Evolutionary conservation across 1,140 invertebrate species (phyloP).

Genomic region (Euwallacea similis): DNA sequence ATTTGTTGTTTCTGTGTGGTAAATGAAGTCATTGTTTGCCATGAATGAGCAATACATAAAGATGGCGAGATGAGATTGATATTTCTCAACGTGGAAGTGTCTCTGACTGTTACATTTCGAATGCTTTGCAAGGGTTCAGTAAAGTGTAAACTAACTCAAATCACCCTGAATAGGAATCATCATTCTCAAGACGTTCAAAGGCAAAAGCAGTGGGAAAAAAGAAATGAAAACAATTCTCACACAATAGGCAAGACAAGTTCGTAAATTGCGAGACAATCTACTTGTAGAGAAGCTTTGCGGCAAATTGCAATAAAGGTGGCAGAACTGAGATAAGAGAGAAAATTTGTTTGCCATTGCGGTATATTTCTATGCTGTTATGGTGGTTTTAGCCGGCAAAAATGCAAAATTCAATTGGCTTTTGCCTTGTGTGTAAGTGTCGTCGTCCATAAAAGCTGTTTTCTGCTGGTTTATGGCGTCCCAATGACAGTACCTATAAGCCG

Average conservation of each 20-base stretch:
- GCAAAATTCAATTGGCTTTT: slow-evolving; percentile 31
- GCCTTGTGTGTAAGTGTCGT: slow-evolving; percentile 26
- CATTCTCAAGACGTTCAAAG: no score
- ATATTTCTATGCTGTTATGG: slow-evolving; percentile 30
- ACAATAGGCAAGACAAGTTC: slow-evolving; percentile 28
- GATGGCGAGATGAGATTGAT: no score
- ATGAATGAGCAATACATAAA: no score
- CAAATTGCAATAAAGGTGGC: slow-evolving; percentile 33
- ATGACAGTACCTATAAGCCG: neutral
- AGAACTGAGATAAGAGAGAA: slow-evolving; percentile 30
- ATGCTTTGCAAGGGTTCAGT: no score
- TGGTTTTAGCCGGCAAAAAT: slow-evolving; percentile 22
- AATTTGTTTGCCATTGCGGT: slow-evolving; percentile 31
- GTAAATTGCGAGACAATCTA: slow-evolving; percentile 34
- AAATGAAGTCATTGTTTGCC: no score
- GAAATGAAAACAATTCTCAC: neutral
- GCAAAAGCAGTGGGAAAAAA: no score
- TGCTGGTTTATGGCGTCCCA: slow-evolving; percentile 14
- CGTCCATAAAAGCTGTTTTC: slow-evolving; percentile 19
- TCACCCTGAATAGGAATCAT: no score
- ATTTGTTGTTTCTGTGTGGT: no score
- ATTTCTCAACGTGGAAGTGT: no score
- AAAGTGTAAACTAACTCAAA: no score
- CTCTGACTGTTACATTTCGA: no score
- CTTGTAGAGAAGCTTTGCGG: slow-evolving; percentile 20